phyloP scores from a whole-genome alignment of 2,113 vertebrate genomes.

The Antigone vipio region DNA sequence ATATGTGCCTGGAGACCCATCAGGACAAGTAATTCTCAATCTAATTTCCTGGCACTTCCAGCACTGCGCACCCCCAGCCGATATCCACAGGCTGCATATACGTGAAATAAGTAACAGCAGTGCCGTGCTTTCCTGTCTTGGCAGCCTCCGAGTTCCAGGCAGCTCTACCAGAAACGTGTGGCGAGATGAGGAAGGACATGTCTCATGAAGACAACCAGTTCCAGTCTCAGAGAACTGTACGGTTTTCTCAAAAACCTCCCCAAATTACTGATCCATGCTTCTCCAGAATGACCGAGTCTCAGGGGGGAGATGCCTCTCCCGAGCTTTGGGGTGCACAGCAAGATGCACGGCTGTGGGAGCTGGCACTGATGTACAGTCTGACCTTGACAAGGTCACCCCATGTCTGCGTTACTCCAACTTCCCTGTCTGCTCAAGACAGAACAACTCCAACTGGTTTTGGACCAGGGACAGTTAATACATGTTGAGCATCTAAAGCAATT shows the following conservation, averaged over 20 bases:
- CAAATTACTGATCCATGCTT: not conserved
- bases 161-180: not conserved
- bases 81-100: not conserved
- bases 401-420: not conserved
- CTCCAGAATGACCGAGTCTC: accelerated
- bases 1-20: not conserved
- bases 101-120: not conserved
- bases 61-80: accelerated
- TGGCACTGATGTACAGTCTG: not conserved
- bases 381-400: not conserved
- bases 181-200: not conserved
- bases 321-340: not conserved
- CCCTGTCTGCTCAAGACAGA: accelerated
- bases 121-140: not conserved
- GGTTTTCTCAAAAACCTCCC: not conserved
- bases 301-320: accelerated
- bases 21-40: not conserved
- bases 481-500: not conserved
- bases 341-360: accelerated
- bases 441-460: accelerated
- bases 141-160: not conserved
- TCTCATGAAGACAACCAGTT: not conserved
- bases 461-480: not conserved
- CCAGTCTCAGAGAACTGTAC: not conserved
- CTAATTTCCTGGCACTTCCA: not conserved